Base-by-base conservation (phyloP, 2,888 invertebrate species). In the Parelbella ahira region DNA sequence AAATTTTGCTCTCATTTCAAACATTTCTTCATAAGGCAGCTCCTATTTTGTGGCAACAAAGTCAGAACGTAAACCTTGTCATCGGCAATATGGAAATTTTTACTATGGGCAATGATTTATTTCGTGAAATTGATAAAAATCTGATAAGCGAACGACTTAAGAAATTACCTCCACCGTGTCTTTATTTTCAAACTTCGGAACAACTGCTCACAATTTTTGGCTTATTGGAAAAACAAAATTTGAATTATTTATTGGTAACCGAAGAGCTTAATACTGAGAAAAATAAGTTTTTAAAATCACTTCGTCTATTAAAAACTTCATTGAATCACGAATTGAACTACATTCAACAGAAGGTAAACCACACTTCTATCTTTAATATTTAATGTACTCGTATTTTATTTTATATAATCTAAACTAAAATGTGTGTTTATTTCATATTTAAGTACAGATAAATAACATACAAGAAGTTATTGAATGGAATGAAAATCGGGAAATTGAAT, bases 1-100 rank as follows among this genome's bases (percentile, higher is more conserved):
- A 74, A 48, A 87, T 87, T 45, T 62, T 87, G 49, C 32, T 83
- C 9, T 81, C 86, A 1, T 81, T 82, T 49, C 82, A 87, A 66
- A 75, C 68, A 48, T 84, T 87, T 56, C 68, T 87, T 11, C 71
- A 78, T 33, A 76, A 74, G 36, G 74, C 79, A 19, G 69, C 87
- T 1, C 87, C 87, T 6, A 67, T 77, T 53, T 65, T 84, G 42
- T 87, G 86, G 87, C 75, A 77, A 58, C 60, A 79, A 37, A 67
- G 59, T 37, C 54, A 79, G 45, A 67, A 73, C 21, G 58, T 81
- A 24, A 56, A 59, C 13, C 50, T 79, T 9, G 63, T 74, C 41
- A 46, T 54, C 4, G 65, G 67, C 41, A 58, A 72, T 44, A 48
- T 64, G 1, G 79, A 79, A 34, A 68, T 83, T 19, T 70, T 80